phyloP scores from a whole-genome alignment of 2,888 invertebrate species.

The Laothoe populi region DNA sequence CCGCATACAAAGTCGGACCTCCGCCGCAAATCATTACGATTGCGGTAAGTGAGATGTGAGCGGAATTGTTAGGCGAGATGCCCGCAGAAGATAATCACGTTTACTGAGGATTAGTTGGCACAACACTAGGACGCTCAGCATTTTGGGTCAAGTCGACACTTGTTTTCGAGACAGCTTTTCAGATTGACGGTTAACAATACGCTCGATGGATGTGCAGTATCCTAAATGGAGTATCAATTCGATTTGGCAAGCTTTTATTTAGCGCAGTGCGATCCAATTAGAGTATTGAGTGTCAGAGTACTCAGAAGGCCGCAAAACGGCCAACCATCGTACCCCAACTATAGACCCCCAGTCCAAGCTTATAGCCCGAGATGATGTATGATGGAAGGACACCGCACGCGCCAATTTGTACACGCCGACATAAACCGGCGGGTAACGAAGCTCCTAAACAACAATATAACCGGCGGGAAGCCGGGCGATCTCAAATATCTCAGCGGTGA shows the following conservation, averaged over 20 bases:
- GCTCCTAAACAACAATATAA: slow-evolving; percentile 78
- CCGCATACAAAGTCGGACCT: slow-evolving; percentile 78
- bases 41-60: slow-evolving; percentile 80
- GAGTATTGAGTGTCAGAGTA: no score
- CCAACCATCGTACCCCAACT: no score
- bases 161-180: slow-evolving; percentile 32
- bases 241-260: no score
- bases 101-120: slow-evolving; percentile 67
- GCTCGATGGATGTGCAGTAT: no score
- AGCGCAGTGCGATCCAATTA: no score
- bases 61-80: slow-evolving; percentile 71
- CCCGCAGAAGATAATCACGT: slow-evolving; percentile 67
- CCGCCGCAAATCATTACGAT: slow-evolving; percentile 80
- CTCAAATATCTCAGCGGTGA: slow-evolving; percentile 76
- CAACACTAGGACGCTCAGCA: slow-evolving; percentile 50
- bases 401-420: slow-evolving; percentile 81
- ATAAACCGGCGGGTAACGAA: slow-evolving; percentile 80
- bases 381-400: slow-evolving; percentile 58
- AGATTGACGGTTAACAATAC: slow-evolving; percentile 55
- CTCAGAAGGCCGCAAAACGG: no score
- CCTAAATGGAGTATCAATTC: no score
- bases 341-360: no score
- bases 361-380: slow-evolving; percentile 58
- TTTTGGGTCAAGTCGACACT: slow-evolving; percentile 33
- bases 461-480: slow-evolving; percentile 51